Conservation (phyloP, 2,113 vertebrate species). For the Neoarius graeffei region DNA sequence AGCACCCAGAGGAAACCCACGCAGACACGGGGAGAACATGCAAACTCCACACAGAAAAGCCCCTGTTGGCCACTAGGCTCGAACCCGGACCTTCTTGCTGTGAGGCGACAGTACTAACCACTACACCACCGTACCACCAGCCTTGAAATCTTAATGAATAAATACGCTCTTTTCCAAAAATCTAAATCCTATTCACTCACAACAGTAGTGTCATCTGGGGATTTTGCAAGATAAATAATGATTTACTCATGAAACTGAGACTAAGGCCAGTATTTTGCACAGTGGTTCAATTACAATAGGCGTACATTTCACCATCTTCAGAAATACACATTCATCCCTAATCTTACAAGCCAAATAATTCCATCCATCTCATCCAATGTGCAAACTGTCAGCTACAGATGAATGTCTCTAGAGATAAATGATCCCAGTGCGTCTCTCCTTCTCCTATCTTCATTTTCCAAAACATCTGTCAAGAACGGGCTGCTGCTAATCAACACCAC, state of each 20-base stretch:
- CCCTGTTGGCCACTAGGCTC: no score
- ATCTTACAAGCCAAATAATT: background rate
- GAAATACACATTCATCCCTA: background rate
- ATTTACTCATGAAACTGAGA: background rate
- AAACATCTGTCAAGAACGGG: conserved; percentile 4
- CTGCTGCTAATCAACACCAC: conserved; percentile 1
- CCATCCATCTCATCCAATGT: background rate
- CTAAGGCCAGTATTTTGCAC: background rate
- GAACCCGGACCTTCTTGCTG: background rate
- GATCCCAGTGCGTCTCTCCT: background rate
- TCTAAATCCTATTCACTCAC: background rate
- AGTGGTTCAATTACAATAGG: background rate
- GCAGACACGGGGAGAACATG: no score
- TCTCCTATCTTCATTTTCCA: conserved; percentile 2
- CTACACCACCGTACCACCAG: background rate
- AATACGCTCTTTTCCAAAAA: background rate
- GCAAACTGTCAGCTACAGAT: background rate
- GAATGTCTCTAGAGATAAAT: conserved; percentile 6
- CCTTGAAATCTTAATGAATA: background rate
- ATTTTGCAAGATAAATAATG: background rate
- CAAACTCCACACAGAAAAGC: no score
- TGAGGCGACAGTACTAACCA: no score
- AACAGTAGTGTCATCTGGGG: background rate
- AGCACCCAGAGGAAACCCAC: no score
- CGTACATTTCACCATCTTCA: background rate